A percentile compares a stretch with the other conserved stretches of the same genome.
These are phyloP conservation scores for Myotis daubentonii DNA, from an alignment of 2,797 vertebrate genomes.

Conservation along the genomic window DNA sequence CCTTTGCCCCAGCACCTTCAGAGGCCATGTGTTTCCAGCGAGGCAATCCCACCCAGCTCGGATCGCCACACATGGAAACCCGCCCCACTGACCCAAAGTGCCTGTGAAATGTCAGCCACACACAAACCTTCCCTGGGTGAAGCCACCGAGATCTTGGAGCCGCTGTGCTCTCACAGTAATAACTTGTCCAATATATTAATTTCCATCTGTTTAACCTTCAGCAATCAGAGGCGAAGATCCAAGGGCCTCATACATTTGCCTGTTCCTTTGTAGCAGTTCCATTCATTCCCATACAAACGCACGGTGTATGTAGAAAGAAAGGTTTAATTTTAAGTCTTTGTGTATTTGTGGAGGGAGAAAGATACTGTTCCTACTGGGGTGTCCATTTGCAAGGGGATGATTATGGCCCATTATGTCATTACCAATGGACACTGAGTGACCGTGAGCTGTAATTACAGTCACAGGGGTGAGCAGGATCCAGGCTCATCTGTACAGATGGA, in stretches of 20 bases:
- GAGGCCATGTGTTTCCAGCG: too few species aligned
- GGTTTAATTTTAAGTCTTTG: not conserved
- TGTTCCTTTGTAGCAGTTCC: not conserved
- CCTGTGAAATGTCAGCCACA: not conserved
- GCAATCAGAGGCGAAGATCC: not conserved
- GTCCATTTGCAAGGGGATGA: not conserved
- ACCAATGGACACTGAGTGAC: not conserved
- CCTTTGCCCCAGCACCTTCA: not conserved
- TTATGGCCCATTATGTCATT: not conserved
- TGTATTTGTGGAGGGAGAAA: not conserved
- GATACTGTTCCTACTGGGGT: not conserved
- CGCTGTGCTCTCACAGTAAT: too few species aligned
- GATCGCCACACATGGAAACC: not conserved
- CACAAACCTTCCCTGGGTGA: not conserved
- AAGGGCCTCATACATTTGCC: not conserved
- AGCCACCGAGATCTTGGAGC: not conserved
- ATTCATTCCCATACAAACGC: not conserved
- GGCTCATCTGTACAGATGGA: not conserved
- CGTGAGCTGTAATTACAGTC: not conserved
- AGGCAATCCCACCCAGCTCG: not conserved
- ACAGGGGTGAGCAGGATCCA: not conserved
- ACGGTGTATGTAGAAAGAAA: not conserved
- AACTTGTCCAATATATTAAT: not conserved
- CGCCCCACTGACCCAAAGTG: not conserved
- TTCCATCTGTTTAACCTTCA: not conserved